These are phyloP conservation scores for Liasis olivaceus DNA, from an alignment of 2,797 vertebrate species.

Conservation along the genomic window DNA sequence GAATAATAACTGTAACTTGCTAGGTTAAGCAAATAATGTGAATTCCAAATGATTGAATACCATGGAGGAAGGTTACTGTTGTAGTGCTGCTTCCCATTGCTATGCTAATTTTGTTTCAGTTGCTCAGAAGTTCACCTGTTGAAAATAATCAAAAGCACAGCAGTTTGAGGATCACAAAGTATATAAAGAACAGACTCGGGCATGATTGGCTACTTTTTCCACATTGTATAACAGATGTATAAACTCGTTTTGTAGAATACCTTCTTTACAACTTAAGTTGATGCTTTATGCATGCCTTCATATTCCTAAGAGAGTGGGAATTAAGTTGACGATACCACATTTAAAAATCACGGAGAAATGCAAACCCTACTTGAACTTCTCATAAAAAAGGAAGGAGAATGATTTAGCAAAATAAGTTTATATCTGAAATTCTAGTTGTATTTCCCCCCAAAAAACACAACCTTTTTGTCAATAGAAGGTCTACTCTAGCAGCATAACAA, in stretches of 20 bases:
- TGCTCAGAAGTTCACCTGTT: not conserved
- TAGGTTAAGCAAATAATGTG: not conserved
- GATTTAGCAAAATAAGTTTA: not conserved
- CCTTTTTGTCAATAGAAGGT: not conserved
- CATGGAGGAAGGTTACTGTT: not conserved
- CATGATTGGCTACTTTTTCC: not conserved
- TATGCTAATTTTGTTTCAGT: not conserved
- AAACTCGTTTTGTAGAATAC: not conserved
- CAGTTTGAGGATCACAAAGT: not conserved
- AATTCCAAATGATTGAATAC: not conserved
- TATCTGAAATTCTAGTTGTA: not conserved
- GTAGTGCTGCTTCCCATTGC: not conserved
- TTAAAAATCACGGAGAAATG: not conserved
- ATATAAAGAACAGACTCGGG: not conserved
- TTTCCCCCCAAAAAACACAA: not conserved
- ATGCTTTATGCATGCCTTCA: not conserved
- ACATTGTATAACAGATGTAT: not conserved
- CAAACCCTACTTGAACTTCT: not conserved
- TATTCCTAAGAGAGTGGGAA: not conserved
- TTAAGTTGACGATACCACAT: fast-evolving
- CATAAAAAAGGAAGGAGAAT: not conserved
- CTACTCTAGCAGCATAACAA: not conserved
- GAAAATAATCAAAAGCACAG: not conserved
- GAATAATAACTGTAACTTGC: not conserved
- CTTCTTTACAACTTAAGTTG: not conserved